Percentiles rank a stretch among this genome's conserved stretches.
Conservation (phyloP, 2,888 invertebrate species). For the Gymnocheta viridis region DNA sequence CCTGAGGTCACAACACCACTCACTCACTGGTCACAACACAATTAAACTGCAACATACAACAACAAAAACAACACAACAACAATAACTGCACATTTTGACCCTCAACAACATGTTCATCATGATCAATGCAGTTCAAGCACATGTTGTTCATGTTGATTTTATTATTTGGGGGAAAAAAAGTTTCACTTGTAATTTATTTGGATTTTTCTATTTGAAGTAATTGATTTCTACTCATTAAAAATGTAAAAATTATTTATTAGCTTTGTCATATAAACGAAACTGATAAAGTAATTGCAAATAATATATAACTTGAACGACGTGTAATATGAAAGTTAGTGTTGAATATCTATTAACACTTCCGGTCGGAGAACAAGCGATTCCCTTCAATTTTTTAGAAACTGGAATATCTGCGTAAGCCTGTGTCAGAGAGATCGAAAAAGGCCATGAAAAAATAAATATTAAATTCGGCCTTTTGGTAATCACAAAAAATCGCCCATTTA, state of each 20-base stretch:
- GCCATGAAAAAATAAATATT: too few species aligned
- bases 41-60: conserved; percentile 21
- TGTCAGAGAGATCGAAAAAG: too few species aligned
- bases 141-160: conserved; percentile 6
- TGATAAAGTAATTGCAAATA: too few species aligned
- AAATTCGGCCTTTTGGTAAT: too few species aligned
- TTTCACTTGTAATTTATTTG: conserved; percentile 24
- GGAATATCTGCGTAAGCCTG: too few species aligned
- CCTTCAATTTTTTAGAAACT: too few species aligned
- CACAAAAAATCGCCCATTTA: too few species aligned
- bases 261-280: neutral
- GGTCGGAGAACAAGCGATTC: too few species aligned
- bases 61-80: neutral
- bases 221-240: neutral
- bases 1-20: conserved; percentile 44
- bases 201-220: neutral
- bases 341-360: too few species aligned
- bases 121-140: conserved; percentile 14
- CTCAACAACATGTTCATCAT: conserved; percentile 20
- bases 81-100: conserved; percentile 31
- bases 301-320: too few species aligned
- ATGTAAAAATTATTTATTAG: conserved; percentile 6
- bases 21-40: conserved; percentile 46
- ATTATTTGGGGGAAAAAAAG: neutral
- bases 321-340: too few species aligned